Evolutionary conservation across 1,140 invertebrate genomes (phyloP).

Genomic region (Nebria ingens): DNA sequence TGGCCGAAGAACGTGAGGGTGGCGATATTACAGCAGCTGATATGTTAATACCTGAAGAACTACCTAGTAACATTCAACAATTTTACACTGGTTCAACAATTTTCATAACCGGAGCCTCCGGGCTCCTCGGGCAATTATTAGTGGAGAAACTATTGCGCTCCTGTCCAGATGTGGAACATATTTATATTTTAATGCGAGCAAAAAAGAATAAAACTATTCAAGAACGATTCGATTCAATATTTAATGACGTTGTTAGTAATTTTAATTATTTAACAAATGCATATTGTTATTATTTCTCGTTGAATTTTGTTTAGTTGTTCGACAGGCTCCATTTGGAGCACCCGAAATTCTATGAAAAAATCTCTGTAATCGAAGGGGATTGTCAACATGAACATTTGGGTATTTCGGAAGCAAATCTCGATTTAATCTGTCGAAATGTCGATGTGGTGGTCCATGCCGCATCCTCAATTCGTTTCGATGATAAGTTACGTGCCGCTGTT

Average conservation of each 20-base stretch:
- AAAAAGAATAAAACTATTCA: slow-evolving; percentile 66
- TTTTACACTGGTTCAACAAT: slow-evolving; percentile 42
- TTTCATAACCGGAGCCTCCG: slow-evolving; percentile 57
- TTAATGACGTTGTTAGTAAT: too few species aligned
- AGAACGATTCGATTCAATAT: too few species aligned
- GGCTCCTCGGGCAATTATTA: slow-evolving; percentile 57
- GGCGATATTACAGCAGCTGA: slow-evolving; percentile 16
- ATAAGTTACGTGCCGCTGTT: slow-evolving; percentile 53
- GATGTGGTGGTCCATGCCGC: slow-evolving; percentile 76
- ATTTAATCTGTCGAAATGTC: slow-evolving; percentile 46
- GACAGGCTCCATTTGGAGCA: slow-evolving; percentile 13
- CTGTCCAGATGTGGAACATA: slow-evolving; percentile 56
- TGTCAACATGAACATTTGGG: slow-evolving; percentile 43
- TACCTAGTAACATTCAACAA: slow-evolving; percentile 25
- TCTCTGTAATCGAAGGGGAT: slow-evolving; percentile 35
- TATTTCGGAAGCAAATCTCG: slow-evolving; percentile 43
- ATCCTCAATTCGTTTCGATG: slow-evolving; percentile 83
- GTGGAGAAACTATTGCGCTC: slow-evolving; percentile 69
- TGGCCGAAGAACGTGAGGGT: slow-evolving; percentile 12
- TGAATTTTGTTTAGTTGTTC: too few species aligned
- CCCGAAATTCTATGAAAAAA: slow-evolving; percentile 32
- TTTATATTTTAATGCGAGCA: slow-evolving; percentile 67
- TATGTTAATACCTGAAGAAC: slow-evolving; percentile 12
- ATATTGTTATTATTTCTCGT: too few species aligned
- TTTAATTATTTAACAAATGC: too few species aligned